These are phyloP conservation scores for Etheostoma nigrum DNA, from an alignment of 2,797 vertebrate genomes.

Conservation along the genomic window DNA sequence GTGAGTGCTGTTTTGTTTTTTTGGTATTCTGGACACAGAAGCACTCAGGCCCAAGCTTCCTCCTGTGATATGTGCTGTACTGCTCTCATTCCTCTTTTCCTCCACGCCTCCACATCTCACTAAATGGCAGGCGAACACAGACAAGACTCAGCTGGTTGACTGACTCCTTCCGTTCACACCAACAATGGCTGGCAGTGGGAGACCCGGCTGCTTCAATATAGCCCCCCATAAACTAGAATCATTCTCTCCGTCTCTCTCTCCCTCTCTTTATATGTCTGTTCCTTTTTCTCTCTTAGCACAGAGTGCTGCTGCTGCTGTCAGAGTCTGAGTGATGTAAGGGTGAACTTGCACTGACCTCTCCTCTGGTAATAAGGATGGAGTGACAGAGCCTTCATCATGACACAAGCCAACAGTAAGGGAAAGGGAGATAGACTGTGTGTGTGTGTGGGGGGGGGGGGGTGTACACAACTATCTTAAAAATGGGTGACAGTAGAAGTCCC, in stretches of 20 bases:
- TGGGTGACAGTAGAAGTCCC: slow-evolving; percentile 20
- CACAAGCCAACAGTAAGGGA: slow-evolving; percentile 59
- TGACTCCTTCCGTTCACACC: slow-evolving; percentile 54
- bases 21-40: slow-evolving; percentile 62
- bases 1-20: background rate
- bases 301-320: slow-evolving; percentile 62
- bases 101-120: slow-evolving; percentile 46
- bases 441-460: background rate
- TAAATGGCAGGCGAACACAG: slow-evolving; percentile 70
- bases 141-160: slow-evolving; percentile 67
- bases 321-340: slow-evolving; percentile 74
- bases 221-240: slow-evolving; percentile 59
- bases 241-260: slow-evolving; percentile 39
- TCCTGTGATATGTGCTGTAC: slow-evolving; percentile 56
- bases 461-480: slow-evolving; percentile 31
- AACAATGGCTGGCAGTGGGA: slow-evolving; percentile 57
- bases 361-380: slow-evolving; percentile 75
- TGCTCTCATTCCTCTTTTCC: slow-evolving; percentile 47
- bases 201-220: slow-evolving; percentile 41
- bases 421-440: slow-evolving; percentile 52
- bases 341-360: slow-evolving; percentile 77
- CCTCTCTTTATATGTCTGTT: slow-evolving; percentile 42
- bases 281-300: slow-evolving; percentile 60
- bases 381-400: slow-evolving; percentile 72
- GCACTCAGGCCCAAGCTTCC: slow-evolving; percentile 40